phyloP scores from a whole-genome alignment of 2,113 vertebrate genomes.

The Bubo bubo region DNA sequence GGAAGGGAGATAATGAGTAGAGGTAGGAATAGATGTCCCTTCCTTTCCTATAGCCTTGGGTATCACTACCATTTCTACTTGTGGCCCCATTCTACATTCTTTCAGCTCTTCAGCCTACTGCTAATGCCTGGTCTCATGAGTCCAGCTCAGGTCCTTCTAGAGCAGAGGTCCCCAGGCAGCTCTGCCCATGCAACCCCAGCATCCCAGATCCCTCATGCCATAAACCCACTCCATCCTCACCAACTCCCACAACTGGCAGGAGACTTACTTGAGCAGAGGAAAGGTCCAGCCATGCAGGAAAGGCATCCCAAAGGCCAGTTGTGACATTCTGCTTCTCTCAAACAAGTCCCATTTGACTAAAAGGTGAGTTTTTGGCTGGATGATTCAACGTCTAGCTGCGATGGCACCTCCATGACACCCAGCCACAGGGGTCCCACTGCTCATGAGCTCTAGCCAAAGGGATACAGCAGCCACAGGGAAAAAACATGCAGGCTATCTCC shows the following conservation, averaged over 20 bases:
- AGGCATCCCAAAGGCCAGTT: neutral
- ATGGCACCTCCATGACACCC: neutral
- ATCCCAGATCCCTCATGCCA: neutral
- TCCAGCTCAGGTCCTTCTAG: neutral
- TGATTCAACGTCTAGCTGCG: neutral
- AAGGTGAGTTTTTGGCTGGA: neutral
- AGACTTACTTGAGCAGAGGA: neutral
- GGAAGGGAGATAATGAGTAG: neutral
- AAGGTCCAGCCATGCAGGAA: neutral
- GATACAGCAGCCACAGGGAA: neutral
- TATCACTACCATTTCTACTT: neutral
- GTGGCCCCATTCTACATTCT: neutral
- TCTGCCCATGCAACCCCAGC: neutral
- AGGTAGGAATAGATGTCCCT: neutral
- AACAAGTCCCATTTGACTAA: fast-evolving
- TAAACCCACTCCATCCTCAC: neutral
- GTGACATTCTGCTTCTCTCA: neutral
- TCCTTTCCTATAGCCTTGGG: neutral
- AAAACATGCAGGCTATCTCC: neutral
- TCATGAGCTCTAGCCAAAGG: neutral
- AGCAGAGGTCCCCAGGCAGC: neutral
- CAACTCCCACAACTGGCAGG: neutral
- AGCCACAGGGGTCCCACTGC: neutral
- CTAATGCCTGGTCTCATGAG: neutral
- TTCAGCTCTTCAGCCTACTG: neutral